These are phyloP conservation scores for Rhagonycha lutea DNA, from an alignment of 2,888 invertebrate species.

Conservation along the genomic window DNA sequence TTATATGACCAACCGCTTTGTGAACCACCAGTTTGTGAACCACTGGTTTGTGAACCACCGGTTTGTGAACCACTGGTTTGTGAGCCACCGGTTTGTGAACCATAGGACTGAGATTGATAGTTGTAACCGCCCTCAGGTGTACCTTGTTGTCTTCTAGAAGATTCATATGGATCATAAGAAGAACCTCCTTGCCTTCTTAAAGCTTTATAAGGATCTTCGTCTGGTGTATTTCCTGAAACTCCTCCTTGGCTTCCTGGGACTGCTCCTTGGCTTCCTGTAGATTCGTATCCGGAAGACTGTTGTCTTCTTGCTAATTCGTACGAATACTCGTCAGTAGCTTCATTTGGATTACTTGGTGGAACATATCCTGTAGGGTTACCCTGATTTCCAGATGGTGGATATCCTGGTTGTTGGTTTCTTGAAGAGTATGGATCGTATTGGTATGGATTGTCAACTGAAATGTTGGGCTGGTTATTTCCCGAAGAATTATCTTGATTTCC, in stretches of 20 bases:
- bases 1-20: background rate
- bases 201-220: background rate
- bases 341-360: background rate
- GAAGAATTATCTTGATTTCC: background rate
- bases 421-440: background rate
- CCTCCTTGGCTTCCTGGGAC: background rate
- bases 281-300: background rate
- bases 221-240: background rate
- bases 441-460: conserved; percentile 1
- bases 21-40: background rate
- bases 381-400: background rate
- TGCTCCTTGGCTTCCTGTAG: background rate
- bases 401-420: background rate
- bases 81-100: background rate
- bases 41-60: background rate
- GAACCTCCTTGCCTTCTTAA: background rate
- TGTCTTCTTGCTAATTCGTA: background rate
- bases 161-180: background rate
- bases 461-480: background rate
- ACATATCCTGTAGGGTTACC: background rate
- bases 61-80: background rate
- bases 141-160: background rate
- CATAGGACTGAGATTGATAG: background rate
- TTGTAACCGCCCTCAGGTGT: background rate
- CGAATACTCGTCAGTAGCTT: background rate